These are phyloP conservation scores for Eumaeus atala DNA, from an alignment of 1,140 invertebrate species.

Conservation along the genomic window DNA sequence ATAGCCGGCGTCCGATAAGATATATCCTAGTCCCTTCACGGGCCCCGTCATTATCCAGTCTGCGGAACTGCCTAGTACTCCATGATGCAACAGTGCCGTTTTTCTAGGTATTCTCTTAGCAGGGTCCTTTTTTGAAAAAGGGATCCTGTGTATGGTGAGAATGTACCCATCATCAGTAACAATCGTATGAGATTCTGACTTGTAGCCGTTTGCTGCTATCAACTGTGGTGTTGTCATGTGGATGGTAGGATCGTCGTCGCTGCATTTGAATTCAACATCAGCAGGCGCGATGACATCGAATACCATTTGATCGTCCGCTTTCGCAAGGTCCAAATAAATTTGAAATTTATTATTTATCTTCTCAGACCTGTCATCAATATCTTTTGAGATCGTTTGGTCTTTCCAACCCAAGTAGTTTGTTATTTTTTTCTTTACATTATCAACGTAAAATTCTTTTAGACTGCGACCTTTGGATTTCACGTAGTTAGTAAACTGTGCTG, in stretches of 20 bases:
- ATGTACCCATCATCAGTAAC: constrained; percentile 84
- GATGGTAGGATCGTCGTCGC: constrained; percentile 50
- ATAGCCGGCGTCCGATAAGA: constrained; percentile 78
- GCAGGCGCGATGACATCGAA: constrained; percentile 53
- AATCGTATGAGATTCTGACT: constrained; percentile 79
- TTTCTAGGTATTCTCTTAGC: constrained; percentile 33
- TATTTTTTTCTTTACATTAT: constrained; percentile 47
- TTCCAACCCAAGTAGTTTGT: constrained; percentile 37
- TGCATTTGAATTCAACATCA: constrained; percentile 31
- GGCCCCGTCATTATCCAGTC: constrained; percentile 83
- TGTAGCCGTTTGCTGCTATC: constrained; percentile 79
- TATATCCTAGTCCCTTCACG: constrained; percentile 76
- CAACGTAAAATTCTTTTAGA: constrained; percentile 45
- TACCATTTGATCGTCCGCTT: constrained; percentile 33
- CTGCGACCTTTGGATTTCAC: constrained; percentile 50
- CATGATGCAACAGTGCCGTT: constrained; percentile 84
- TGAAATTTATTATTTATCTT: constrained; percentile 40
- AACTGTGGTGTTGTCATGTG: constrained; percentile 74
- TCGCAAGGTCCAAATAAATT: constrained; percentile 37
- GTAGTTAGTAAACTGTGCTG: constrained; percentile 44
- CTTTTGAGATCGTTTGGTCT: constrained; percentile 12
- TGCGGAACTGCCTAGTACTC: constrained; percentile 82
- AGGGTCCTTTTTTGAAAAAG: constrained; percentile 54
- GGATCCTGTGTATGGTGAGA: constrained; percentile 83
- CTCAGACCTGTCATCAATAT: constrained; percentile 12